Conservation (phyloP, 2,888 invertebrate genomes). For the Cephus spinipes region DNA sequence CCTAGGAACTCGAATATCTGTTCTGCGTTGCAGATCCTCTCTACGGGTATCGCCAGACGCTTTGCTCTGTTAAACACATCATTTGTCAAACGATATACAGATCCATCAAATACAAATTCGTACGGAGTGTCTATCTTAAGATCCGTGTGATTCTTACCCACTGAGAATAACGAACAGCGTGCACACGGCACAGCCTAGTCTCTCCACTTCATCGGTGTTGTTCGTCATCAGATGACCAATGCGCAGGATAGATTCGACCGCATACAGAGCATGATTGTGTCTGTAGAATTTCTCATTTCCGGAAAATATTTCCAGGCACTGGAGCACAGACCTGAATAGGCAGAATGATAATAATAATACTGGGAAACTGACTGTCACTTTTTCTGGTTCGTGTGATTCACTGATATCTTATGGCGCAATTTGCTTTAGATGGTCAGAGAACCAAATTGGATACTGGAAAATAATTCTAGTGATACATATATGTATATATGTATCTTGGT, state of each 20-base stretch:
- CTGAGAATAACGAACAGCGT: constrained; percentile 2
- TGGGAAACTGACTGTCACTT: not conserved
- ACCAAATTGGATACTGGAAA: not conserved
- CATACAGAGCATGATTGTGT: constrained; percentile 27
- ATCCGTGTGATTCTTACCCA: not conserved
- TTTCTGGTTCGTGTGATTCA: not conserved
- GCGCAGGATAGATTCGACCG: constrained; percentile 32
- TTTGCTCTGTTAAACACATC: constrained; percentile 27
- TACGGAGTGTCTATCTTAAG: not conserved
- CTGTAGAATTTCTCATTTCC: constrained; percentile 34
- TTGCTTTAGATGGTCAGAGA: not conserved
- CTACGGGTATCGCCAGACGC: constrained; percentile 13
- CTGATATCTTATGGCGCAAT: not conserved
- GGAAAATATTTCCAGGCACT: constrained; percentile 24
- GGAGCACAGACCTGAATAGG: constrained; percentile 12
- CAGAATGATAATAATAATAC: not conserved
- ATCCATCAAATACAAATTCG: not conserved
- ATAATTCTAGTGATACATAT: not conserved
- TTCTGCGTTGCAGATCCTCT: constrained; percentile 22
- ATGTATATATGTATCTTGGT: not conserved
- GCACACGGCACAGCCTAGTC: not conserved
- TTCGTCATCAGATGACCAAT: constrained; percentile 27
- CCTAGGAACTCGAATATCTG: constrained; percentile 35
- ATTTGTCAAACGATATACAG: not conserved
- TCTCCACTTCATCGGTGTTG: constrained; percentile 10